phyloP scores from a whole-genome alignment of 2,113 vertebrate genomes.

The Cephalopterus ornatus region DNA sequence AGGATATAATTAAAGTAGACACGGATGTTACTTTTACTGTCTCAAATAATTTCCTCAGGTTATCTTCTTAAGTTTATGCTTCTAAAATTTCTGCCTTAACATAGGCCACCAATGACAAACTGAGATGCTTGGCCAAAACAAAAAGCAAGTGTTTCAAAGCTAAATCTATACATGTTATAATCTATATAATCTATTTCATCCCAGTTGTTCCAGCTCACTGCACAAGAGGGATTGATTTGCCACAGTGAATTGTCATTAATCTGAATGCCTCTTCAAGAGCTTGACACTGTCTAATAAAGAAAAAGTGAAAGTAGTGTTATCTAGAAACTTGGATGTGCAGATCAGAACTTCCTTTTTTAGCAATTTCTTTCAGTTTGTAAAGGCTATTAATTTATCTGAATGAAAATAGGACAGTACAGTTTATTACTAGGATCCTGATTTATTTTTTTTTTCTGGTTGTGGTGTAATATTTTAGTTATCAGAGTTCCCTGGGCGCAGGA shows the following conservation, averaged over 20 bases:
- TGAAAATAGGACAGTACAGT: background rate
- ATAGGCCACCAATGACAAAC: background rate
- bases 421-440: background rate
- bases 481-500: background rate
- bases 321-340: background rate
- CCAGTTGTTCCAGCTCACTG: background rate
- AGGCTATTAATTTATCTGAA: background rate
- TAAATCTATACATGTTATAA: background rate
- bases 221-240: background rate
- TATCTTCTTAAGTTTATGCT: background rate
- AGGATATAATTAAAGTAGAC: background rate
- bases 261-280: background rate
- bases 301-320: background rate
- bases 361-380: background rate
- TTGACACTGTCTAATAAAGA: background rate
- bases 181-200: background rate
- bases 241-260: background rate
- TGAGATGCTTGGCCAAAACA: background rate
- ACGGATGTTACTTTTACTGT: background rate
- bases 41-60: background rate
- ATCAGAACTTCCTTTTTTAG: background rate
- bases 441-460: background rate
- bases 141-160: background rate
- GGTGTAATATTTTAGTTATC: background rate
- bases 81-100: background rate